Base-by-base conservation (phyloP, 2,888 invertebrate genomes). In the Philhelius pedissequus region DNA sequence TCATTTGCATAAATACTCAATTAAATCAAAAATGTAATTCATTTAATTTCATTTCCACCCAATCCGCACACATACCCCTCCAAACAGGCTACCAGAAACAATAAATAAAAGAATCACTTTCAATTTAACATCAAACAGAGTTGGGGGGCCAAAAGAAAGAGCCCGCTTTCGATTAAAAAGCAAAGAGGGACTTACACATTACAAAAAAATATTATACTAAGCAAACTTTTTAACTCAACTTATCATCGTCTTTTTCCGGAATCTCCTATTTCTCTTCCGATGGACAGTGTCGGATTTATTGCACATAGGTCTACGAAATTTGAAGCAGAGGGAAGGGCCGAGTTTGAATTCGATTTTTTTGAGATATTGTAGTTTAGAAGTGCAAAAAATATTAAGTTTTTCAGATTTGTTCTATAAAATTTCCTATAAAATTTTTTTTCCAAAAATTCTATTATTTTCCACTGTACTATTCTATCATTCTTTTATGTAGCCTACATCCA, bases 1-100 rank as follows among this genome's bases (percentile, higher is more conserved):
- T 74, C 69, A 79, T 83, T 83, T 83, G 83, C 78, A 79, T 83
- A 73, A 83, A 74, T 83, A 64, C 73, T 70, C 83, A 83, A 83
- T 83, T 83, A 83, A 79, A 83, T 58, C 69, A 38, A 15, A 20
- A 38, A 71, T 83, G 79, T 83, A 79, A 83, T 83, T 83, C 79
- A 74, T 74, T 83, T 83, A 83, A 79, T 74, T 69, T 30, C 64
- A 56, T n/a, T n/a, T 50, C 38, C 30, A 40, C 22, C 27, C n/a
- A 9, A 1, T 1, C 22, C 32, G 1, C 5, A 1, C 0, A n/a
- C 15, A n/a, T 15, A 3, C 32, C 4, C 15, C 15, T 3, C 7
- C n/a, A n/a, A n/a, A 4, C 3, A 11, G 11, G 3, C 56, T 32
- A 32, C 15, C n/a, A 30, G 27, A 50, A 62, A 66, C 71, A 68